These are phyloP conservation scores for Sebastes itinus DNA, from an alignment of 2,797 vertebrate species.

Conservation along the genomic window DNA sequence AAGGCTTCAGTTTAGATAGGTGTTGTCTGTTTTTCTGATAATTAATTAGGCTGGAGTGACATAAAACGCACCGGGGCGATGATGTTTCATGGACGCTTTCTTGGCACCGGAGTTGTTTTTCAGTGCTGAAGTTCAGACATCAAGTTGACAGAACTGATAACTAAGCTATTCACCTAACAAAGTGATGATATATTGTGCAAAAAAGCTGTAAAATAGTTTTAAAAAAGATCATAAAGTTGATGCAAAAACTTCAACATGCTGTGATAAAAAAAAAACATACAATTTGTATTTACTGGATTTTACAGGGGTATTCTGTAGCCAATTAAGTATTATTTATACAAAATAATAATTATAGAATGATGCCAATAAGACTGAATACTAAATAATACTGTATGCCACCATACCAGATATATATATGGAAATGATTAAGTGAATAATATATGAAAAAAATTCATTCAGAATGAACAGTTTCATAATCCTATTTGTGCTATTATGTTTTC, in stretches of 20 bases:
- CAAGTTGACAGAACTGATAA: slow-evolving; percentile 43
- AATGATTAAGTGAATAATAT: background rate
- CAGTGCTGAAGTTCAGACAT: slow-evolving; percentile 54
- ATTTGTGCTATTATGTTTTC: background rate
- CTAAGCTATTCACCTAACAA: slow-evolving; percentile 22
- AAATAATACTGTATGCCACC: too few relatives aligned
- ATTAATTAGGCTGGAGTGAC: slow-evolving; percentile 57
- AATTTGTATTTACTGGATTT: background rate
- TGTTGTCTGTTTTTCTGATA: slow-evolving; percentile 69
- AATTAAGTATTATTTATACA: background rate
- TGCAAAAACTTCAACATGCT: background rate
- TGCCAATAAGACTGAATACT: background rate
- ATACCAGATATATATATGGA: background rate
- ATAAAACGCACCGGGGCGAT: slow-evolving; percentile 44
- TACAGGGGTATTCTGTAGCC: background rate
- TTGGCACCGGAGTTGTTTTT: slow-evolving; percentile 49
- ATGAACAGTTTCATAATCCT: background rate
- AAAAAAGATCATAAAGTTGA: background rate
- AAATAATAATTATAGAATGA: background rate
- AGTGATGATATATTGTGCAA: background rate
- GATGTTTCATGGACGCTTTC: slow-evolving; percentile 50
- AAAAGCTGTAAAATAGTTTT: slow-evolving; percentile 1
- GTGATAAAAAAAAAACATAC: background rate
- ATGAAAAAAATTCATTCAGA: background rate
- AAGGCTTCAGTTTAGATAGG: slow-evolving; percentile 31